Conservation (phyloP, 2,113 vertebrate genomes). For the Bos taurus region DNA sequence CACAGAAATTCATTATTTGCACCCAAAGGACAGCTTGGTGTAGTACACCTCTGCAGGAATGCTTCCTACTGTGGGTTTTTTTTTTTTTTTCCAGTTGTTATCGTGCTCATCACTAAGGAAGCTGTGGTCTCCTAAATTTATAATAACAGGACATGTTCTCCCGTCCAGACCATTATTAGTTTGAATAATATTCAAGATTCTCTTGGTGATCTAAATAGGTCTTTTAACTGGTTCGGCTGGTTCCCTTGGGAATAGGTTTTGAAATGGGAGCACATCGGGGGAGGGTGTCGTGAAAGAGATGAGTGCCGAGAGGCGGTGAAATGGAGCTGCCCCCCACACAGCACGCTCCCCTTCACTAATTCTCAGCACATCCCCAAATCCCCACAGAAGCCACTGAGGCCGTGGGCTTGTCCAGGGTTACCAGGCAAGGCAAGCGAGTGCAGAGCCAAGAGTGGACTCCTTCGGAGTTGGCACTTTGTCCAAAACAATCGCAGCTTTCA, state of each 20-base stretch:
- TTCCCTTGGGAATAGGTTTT: not conserved
- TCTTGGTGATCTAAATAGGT: not conserved
- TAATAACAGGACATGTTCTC: rapidly evolving
- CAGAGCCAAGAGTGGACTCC: too few species aligned
- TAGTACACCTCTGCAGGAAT: rapidly evolving
- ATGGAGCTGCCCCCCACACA: rapidly evolving
- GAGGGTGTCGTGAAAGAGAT: rapidly evolving
- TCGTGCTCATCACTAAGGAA: not conserved
- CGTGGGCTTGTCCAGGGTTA: not conserved
- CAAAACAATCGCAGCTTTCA: not conserved
- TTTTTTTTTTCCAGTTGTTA: not conserved
- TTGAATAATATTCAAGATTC: not conserved
- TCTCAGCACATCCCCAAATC: rapidly evolving
- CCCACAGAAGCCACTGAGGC: not conserved
- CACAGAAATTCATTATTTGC: not conserved
- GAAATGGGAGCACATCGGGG: not conserved
- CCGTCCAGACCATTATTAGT: not conserved
- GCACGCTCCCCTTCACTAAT: rapidly evolving
- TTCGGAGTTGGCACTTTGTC: not conserved
- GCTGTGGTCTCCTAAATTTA: not conserved
- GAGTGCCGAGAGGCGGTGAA: rapidly evolving
- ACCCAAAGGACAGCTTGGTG: not conserved
- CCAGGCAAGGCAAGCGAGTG: rapidly evolving
- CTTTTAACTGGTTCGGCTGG: not conserved
- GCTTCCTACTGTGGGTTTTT: rapidly evolving